These are phyloP conservation scores for Limnephilus lunatus DNA, from an alignment of 2,888 invertebrate genomes.

Conservation along the genomic window DNA sequence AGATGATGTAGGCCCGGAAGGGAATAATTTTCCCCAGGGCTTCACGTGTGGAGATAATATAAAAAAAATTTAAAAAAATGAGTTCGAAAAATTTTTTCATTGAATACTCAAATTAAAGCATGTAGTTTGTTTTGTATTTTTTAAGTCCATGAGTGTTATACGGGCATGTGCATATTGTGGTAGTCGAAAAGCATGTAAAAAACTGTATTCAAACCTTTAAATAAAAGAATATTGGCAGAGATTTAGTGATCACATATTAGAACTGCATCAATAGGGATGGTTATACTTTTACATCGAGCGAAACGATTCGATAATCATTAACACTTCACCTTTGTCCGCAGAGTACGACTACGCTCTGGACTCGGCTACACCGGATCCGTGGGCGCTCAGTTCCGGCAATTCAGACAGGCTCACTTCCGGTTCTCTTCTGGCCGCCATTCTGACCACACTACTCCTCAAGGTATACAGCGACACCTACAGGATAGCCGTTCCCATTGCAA, in stretches of 20 bases:
- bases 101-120: too few species aligned
- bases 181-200: too few species aligned
- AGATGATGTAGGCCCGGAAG: too few species aligned
- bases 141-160: too few species aligned
- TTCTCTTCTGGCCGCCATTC: conserved; percentile 13
- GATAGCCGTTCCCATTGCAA: conserved; percentile 16
- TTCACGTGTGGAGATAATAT: too few species aligned
- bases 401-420: conserved; percentile 41
- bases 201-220: too few species aligned
- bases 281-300: not conserved
- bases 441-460: conserved; percentile 7
- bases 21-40: too few species aligned
- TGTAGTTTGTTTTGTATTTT: too few species aligned
- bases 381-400: conserved; percentile 58
- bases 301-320: not conserved
- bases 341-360: conserved; percentile 64
- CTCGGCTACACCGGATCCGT: conserved; percentile 58
- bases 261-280: not conserved
- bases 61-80: too few species aligned
- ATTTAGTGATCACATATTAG: not conserved
- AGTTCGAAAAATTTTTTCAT: too few species aligned
- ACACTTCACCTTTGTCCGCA: conserved; percentile 46
- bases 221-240: not conserved
- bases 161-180: too few species aligned
- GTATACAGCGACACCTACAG: not conserved